Evolutionary conservation across 2,888 invertebrate species (phyloP), one percentile per base, ranked within the genome.

Genomic region (Caenorhabditis sinica): DNA sequence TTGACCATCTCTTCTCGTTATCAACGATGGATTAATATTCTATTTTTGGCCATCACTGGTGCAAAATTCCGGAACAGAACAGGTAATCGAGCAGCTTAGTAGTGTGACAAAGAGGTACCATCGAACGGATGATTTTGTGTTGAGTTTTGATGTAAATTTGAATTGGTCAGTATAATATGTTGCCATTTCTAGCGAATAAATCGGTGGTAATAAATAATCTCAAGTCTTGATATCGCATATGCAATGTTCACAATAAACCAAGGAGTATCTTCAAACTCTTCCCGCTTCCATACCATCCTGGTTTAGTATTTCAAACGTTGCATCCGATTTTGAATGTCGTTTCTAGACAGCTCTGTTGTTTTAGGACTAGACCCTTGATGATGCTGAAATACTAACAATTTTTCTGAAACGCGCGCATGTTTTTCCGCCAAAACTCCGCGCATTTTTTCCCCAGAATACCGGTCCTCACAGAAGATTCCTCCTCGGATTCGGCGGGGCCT

Each of bases 61-160:
- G 69, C 69, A 53, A 69, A 69, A 77, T 63, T 77, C 76, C 76
- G 76, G 76, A 60, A 76, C 33, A 76, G 68, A 68, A 76, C 76
- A 68, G 28, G 68, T 68, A 76, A 76, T 76, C 68, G 68, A 45
- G 36, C 51, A 53, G 76, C 65, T 65, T 65, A 75, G 20, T 53
- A 28, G 51, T 63, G 65, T 65, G 65, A 74, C 63, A 53, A 53
- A 61, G 25, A 58, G 28, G 53, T 40, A 53, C 51, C 36, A 30
- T 40, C 33, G 51, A 72, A 51, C 63, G 49, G 61, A 43, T 33
- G 49, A 60, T 33, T 45, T 60, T n/a, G 30, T 28, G 28, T 40
- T 60, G 25, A 43, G 25, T n/a, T 36, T 8, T 51, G 33, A 53
- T 30, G 5, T 36, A 45, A 49, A 17, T 45, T 45, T 4, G 45